Percentiles rank a stretch among this genome's conserved stretches.
Conservation (phyloP, 1,140 invertebrate species). For the Drosophila nikananu region DNA sequence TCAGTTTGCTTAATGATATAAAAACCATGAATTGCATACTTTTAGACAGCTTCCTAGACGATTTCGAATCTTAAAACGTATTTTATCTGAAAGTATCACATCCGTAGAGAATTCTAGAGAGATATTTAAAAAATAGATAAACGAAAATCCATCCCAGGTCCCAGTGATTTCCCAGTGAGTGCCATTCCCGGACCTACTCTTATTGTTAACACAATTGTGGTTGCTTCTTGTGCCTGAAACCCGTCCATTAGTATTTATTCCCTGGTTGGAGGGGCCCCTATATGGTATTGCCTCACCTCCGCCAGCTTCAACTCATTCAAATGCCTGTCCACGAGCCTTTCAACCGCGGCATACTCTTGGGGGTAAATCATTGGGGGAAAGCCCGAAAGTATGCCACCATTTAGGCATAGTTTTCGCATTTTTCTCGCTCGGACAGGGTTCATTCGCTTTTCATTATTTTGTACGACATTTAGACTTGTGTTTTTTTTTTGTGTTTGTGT, state of each 20-base stretch:
- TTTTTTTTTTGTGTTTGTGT: conserved; percentile 21
- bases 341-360: conserved; percentile 16
- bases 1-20: too few relatives aligned
- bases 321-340: conserved; percentile 12
- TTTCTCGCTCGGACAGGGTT: conserved; percentile 3
- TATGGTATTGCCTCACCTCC: neutral
- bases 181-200: neutral
- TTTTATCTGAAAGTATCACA: too few relatives aligned
- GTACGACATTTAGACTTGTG: conserved; percentile 13
- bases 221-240: conserved; percentile 46
- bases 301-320: conserved; percentile 9
- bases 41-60: neutral
- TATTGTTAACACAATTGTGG: conserved; percentile 36
- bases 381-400: conserved; percentile 19
- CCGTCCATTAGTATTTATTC: conserved; percentile 53
- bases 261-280: conserved; percentile 1
- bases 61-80: too few relatives aligned
- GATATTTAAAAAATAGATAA: too few relatives aligned
- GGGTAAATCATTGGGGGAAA: neutral
- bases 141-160: neutral
- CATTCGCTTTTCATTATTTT: conserved; percentile 36
- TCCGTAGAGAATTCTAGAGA: neutral
- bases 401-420: neutral
- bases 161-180: neutral
- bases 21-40: too few relatives aligned